These are phyloP conservation scores for Osmerus mordax DNA, from an alignment of 2,113 vertebrate species.

Conservation along the genomic window DNA sequence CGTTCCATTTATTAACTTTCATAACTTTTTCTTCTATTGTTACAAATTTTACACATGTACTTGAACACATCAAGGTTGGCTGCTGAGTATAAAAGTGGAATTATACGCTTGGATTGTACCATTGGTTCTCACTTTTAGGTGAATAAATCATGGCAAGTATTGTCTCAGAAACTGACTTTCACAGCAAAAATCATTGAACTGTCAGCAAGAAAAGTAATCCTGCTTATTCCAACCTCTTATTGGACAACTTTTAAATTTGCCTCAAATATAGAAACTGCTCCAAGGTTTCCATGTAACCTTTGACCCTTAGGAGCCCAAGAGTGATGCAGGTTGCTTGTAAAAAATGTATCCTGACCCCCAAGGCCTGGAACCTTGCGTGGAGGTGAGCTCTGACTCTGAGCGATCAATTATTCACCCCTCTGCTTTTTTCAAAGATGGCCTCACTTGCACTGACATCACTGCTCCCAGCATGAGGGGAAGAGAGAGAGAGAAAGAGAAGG, in stretches of 20 bases:
- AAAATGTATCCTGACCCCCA: neutral
- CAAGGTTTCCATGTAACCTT: neutral
- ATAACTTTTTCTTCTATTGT: no score
- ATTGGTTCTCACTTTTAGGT: no score
- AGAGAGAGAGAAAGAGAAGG: neutral
- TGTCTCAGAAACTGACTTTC: no score
- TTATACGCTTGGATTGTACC: no score
- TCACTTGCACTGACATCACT: neutral
- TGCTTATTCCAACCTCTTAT: no score
- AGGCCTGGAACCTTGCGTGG: neutral
- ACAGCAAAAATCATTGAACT: no score
- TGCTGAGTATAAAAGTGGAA: no score
- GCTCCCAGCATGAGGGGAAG: neutral
- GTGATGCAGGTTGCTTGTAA: neutral
- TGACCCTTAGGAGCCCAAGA: neutral
- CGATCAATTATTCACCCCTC: neutral
- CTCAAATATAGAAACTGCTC: neutral
- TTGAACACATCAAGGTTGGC: no score
- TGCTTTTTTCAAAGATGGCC: constrained; percentile 10
- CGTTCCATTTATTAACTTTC: no score
- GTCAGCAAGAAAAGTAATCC: no score
- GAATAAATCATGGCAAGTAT: no score
- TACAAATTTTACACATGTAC: no score
- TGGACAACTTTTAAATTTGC: neutral
- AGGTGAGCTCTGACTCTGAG: neutral